Conservation (phyloP, 2,888 invertebrate genomes). For the Leptopterna dolabrata region DNA sequence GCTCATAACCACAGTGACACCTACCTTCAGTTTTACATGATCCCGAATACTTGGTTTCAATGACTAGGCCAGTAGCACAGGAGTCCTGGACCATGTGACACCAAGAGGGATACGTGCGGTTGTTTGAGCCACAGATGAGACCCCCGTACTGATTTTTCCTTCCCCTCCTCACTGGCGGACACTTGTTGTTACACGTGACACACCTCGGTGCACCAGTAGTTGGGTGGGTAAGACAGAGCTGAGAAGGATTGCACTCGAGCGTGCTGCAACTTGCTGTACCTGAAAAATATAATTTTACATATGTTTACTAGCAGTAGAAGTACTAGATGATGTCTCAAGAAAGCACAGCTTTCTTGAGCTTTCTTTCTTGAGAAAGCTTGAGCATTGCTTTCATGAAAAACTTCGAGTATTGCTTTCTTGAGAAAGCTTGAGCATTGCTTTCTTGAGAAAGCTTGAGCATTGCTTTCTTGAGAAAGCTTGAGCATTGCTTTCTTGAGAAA, state of each 20-base stretch:
- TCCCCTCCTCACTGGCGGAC: constrained; percentile 60
- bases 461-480: no score
- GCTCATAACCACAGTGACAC: background rate
- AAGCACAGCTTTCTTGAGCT: no score
- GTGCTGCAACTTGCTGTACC: constrained; percentile 76
- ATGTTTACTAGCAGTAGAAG: no score
- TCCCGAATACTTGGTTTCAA: constrained; percentile 77
- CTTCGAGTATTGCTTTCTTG: no score
- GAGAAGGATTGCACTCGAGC: constrained; percentile 74
- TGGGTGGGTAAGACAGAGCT: constrained; percentile 76
- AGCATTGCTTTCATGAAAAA: no score
- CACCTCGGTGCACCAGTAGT: constrained; percentile 77
- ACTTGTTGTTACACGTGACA: constrained; percentile 71
- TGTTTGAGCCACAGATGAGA: constrained; percentile 78
- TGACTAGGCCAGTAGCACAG: constrained; percentile 78
- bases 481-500: no score
- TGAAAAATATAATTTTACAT: constrained; percentile 69
- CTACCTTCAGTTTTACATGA: constrained; percentile 68
- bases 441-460: no score
- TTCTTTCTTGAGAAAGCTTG: no score
- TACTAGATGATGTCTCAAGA: no score
- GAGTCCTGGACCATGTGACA: constrained; percentile 83
- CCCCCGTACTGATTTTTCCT: constrained; percentile 58
- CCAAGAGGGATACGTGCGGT: constrained; percentile 80
- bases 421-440: no score